A percentile compares a stretch with the other conserved stretches of the same genome.
Conservation (phyloP, 2,888 invertebrate species). For the Brachynemurus nebulosus region DNA sequence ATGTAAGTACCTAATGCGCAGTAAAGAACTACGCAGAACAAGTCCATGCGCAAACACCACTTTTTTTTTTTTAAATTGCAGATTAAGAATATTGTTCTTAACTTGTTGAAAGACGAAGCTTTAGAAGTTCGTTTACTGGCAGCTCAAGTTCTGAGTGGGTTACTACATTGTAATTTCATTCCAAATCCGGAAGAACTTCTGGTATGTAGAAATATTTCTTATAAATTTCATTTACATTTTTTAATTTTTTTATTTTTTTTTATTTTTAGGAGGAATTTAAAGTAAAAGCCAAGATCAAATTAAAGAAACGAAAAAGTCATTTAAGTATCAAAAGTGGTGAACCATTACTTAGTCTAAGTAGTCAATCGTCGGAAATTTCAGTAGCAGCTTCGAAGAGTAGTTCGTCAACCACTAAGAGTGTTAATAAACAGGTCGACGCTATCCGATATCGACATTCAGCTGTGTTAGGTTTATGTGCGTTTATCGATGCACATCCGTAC, state of each 20-base stretch:
- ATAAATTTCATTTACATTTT: too few relatives aligned
- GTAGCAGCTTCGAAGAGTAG: background rate
- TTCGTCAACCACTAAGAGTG: constrained; percentile 3
- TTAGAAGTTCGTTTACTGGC: constrained; percentile 75
- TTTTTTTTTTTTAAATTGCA: constrained; percentile 24
- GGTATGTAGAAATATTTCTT: constrained; percentile 33
- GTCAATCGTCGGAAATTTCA: too few relatives aligned
- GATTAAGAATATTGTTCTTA: constrained; percentile 44
- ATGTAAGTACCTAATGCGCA: constrained; percentile 26
- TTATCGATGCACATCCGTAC: constrained; percentile 79
- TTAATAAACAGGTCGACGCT: constrained; percentile 9
- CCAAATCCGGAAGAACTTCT: constrained; percentile 40
- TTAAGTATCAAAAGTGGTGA: constrained; percentile 13
- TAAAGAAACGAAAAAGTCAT: constrained; percentile 23
- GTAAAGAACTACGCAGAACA: background rate
- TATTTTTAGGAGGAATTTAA: constrained; percentile 40
- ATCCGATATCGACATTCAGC: constrained; percentile 62
- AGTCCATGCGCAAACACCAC: background rate
- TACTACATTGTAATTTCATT: constrained; percentile 74
- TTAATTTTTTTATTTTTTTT: background rate
- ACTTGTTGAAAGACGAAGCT: constrained; percentile 51
- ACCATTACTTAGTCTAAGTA: too few relatives aligned
- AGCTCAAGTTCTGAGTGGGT: constrained; percentile 66
- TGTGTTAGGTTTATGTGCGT: constrained; percentile 77
- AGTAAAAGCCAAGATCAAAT: constrained; percentile 34